Evolutionary conservation across 2,113 vertebrate genomes (phyloP), one percentile per base, ranked within the genome.

Genomic region (Furnarius figulus): DNA sequence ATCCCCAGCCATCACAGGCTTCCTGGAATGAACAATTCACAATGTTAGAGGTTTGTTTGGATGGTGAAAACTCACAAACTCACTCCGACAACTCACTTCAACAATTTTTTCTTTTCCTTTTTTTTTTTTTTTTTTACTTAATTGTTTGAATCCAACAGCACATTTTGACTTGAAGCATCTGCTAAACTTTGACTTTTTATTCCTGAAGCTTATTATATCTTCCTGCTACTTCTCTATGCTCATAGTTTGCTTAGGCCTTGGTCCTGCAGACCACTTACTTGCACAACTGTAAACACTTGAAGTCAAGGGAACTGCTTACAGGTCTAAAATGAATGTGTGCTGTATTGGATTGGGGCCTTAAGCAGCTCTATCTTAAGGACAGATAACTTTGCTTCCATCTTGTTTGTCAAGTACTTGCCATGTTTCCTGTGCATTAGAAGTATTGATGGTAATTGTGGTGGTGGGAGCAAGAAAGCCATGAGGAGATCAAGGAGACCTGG

Each of bases 221-320:
- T 35, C 25, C 31, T 79, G 24, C 66, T 76, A 14, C 42, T 8
- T 73, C 49, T 63, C 0, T 63, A 13, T 59, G 50, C 30, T 74
- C 22, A 6, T 53, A 15, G 50, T 85, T 94, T 77, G 19, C 67
- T 63, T 80, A 91, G 87, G 79, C 82, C 75, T 66, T 83, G 59
- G 39, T 91, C 87, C 75, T 95, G 75, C 74, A 94, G 67, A 93
- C 59, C 84, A 58, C 66, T 94, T 82, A 82, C 53, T 73, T 86
- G 63, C 50, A 77, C 22, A 39, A 6, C 9, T 83, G 30, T 63
- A 59, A 87, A 74, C 47, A 14, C 23, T 25, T 66, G 59, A 83
- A 84, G 47, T 86, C 39, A 33, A 71, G 72, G 61, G 30, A 78
- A 33, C 68, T 71, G 61, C 72, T 61, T 90, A 50, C 42, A 42